Evolutionary conservation across 1,140 invertebrate species (phyloP), one percentile per base, ranked within the genome.

Genomic region (Apis mellifera): DNA sequence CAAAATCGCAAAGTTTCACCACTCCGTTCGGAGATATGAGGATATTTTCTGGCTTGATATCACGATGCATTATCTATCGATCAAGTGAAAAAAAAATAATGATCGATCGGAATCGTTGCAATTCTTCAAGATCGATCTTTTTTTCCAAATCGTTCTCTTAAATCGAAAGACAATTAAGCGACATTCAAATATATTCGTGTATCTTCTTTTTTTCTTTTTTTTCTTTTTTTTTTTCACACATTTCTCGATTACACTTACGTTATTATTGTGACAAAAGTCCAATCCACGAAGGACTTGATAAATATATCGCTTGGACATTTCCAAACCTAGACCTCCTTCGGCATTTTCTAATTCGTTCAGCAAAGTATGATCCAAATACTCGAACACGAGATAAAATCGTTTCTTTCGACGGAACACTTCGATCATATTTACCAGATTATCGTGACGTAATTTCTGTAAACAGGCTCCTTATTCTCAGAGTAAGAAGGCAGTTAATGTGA

Each of bases 1-100:
- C 97, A 90, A 98, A 97, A 93, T 98, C 97, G 93, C 97, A 98
- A 9, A 98, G 93, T 93, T 98, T 98, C 9, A 98, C 96, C 2
- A 98, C 96, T 0, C 97, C 97, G 55, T 95, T 94, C 74, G 96
- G 95, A 42, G 97, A 98, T 0, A 98, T 96, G 48, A 98, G 93
- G 19, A 99, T 96, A 91, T 99, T 99, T 92, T 98, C 98, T n/a
- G 98, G 97, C 91, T 99, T 99, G 13, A 98, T 95, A 92, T 98
- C 98, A 52, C 98, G 94, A 92, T 99, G 98, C 89, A 99, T 97
- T 87, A 98, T 97, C 97, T 98, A 9, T 5, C 2, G 9, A 12
- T 11, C 0, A n/a, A 1, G 15, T 15, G 1, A 7, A 62, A 15
- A 7, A 62, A 15, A 8, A 54, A 54, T 54, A 15, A 42, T 5